Evolutionary conservation across 2,888 invertebrate genomes (phyloP).

Genomic region (Cryptophagus acutangulus): DNA sequence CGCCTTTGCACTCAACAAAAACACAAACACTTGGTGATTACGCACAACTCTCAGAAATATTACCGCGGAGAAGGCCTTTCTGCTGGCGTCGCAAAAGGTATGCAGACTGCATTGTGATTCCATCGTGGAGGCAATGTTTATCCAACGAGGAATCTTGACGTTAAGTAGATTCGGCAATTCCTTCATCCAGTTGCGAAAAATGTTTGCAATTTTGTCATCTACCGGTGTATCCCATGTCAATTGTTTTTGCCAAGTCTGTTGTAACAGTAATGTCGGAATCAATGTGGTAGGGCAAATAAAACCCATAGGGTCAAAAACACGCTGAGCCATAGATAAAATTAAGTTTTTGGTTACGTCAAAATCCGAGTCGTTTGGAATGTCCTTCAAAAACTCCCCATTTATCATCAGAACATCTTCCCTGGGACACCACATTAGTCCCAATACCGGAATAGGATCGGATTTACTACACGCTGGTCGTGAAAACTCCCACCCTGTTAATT

Average conservation of each 20-base stretch:
- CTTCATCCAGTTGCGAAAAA: slow-evolving; percentile 3
- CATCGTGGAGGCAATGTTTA: background rate
- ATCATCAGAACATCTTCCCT: slow-evolving; percentile 11
- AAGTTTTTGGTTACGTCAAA: too few species aligned
- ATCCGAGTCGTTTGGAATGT: too few species aligned
- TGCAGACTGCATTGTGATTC: background rate
- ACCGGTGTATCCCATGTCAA: slow-evolving; percentile 16
- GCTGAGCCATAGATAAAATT: slow-evolving; percentile 8
- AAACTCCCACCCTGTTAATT: slow-evolving; percentile 21
- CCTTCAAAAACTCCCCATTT: slow-evolving; percentile 9
- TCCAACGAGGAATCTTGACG: background rate
- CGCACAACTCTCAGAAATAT: background rate
- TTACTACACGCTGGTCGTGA: background rate
- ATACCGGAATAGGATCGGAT: slow-evolving; percentile 9
- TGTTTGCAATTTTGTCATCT: slow-evolving; percentile 3
- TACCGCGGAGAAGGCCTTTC: background rate
- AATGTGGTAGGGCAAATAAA: slow-evolving; percentile 15
- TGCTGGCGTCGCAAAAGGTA: too few species aligned
- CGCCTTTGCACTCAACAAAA: background rate
- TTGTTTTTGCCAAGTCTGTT: slow-evolving; percentile 12
- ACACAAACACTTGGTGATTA: background rate
- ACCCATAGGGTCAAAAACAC: slow-evolving; percentile 15
- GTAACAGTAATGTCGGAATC: slow-evolving; percentile 17
- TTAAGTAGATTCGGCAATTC: slow-evolving; percentile 4
- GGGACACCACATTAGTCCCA: slow-evolving; percentile 16